A percentile compares a stretch with the other conserved stretches of the same genome.
phyloP scores from a whole-genome alignment of 2,888 invertebrate genomes.

The Tipula helvola region DNA sequence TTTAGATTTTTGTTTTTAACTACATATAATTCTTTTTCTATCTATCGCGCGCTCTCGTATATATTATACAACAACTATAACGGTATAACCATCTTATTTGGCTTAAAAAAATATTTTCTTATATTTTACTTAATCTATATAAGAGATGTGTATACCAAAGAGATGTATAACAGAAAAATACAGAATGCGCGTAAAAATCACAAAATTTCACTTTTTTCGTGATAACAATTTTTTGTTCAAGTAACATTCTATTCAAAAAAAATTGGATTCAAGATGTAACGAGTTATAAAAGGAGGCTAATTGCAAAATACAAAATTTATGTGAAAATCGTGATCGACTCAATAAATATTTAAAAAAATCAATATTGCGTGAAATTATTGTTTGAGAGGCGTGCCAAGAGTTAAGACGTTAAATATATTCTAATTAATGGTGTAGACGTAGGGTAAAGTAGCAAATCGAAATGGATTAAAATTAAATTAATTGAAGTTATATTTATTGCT shows the following conservation, averaged over 20 bases:
- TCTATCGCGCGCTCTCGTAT: neutral
- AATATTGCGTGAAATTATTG: neutral
- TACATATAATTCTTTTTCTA: neutral
- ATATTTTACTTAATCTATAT: neutral
- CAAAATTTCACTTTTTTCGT: neutral
- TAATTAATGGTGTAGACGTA: neutral
- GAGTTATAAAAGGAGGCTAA: too few relatives aligned
- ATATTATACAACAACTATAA: neutral
- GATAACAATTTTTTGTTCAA: neutral
- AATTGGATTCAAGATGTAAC: too few relatives aligned
- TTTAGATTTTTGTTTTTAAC: neutral
- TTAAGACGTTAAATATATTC: neutral
- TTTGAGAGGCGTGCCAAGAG: neutral
- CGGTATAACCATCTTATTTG: constrained; percentile 5
- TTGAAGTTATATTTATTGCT: too few relatives aligned
- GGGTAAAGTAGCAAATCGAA: neutral
- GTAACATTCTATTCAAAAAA: too few relatives aligned
- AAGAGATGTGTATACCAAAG: neutral
- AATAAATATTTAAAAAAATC: neutral
- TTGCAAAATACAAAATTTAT: neutral
- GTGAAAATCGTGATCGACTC: neutral
- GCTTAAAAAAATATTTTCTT: neutral
- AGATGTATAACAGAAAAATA: neutral
- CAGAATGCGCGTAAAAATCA: neutral
- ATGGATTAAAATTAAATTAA: neutral